phyloP scores from a whole-genome alignment of 1,140 invertebrate species.

The Drosophila rhopaloa region DNA sequence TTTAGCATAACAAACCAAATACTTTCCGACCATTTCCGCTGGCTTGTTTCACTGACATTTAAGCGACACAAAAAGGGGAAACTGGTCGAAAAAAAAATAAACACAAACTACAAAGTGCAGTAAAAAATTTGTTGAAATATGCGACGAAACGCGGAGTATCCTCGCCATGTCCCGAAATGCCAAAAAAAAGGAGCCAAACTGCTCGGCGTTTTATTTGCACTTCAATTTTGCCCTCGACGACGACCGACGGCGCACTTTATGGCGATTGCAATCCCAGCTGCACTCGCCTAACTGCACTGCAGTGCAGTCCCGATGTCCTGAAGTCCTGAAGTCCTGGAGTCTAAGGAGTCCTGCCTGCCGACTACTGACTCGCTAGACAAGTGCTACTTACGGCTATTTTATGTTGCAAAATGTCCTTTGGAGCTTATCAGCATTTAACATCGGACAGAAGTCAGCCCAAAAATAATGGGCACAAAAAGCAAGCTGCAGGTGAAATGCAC shows the following conservation, averaged over 20 bases:
- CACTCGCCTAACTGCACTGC: constrained; percentile 76
- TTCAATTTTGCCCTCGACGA: constrained; percentile 78
- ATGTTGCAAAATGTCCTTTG: constrained; percentile 76
- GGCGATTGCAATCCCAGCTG: constrained; percentile 79
- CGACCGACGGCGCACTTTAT: constrained; percentile 66
- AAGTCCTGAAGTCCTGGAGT: constrained; percentile 22
- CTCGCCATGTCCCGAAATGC: constrained; percentile 20
- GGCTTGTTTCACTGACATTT: constrained; percentile 79
- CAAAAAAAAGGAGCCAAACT: constrained; percentile 45
- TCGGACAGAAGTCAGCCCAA: constrained; percentile 70
- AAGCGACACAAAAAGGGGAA: constrained; percentile 38
- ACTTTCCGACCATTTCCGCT: constrained; percentile 78
- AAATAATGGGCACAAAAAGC: constrained; percentile 66
- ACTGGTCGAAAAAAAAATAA: constrained; percentile 10
- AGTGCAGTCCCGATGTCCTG: constrained; percentile 48
- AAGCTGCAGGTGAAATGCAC: constrained; percentile 71
- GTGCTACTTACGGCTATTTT: constrained; percentile 79
- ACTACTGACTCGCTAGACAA: constrained; percentile 61
- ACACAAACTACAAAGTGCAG: constrained; percentile 66
- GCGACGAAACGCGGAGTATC: constrained; percentile 40
- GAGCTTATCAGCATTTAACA: constrained; percentile 72
- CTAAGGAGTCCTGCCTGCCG: constrained; percentile 30
- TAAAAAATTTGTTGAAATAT: constrained; percentile 73
- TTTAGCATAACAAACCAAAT: constrained; percentile 82
- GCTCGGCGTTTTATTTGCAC: constrained; percentile 78